Evolutionary conservation across 53 echinoderm and acorn worm genomes (phyloP), one percentile per base, ranked within the genome.

Genomic region (Paracentrotus lividus): DNA sequence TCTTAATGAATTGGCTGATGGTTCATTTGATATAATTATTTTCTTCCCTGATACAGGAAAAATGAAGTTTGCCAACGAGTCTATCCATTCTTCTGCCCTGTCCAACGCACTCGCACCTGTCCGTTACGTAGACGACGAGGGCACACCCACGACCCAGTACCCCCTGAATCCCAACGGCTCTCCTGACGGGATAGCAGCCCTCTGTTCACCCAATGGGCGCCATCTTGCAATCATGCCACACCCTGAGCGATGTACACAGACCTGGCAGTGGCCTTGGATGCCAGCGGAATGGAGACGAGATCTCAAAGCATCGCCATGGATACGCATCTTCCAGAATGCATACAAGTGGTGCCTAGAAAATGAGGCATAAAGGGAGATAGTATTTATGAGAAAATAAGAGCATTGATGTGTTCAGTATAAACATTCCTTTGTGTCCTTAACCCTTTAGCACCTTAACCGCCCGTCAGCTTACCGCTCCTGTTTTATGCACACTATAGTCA

Each of bases 201-300:
- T 98, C 54, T 98, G 98, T 66, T 98, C 98, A 8, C 75, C 87
- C 15, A 97, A 98, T 65, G 98, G 98, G 24, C 97, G 97, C 34
- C 98, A 98, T 90, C 94, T 98, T 43, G 98, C 98, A 29, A 93
- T 98, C 88, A 98, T 98, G 98, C 98, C 98, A 12, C 98, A 98
- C 85, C 98, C 98, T 13, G 98, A 98, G 93, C 88, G 98, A 49
- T 94, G 96, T 64, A 96, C 97, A n/a, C 93, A 94, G 65, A 94
- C 95, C 20, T 98, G 98, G 98, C 98, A 98, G 93, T 98, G 98
- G 98, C 96, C 98, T 0, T 98, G 99, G 99, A 97, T 96, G 97
- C 99, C 99, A 18, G 66, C 61, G 59, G 93, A 95, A 15, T 98
- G 99, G 99, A 77, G 93, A 76, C 45, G 21, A 61, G 95, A 94